Conservation (phyloP, 2,797 vertebrate genomes). For the Catamblyrhynchus diadema region DNA sequence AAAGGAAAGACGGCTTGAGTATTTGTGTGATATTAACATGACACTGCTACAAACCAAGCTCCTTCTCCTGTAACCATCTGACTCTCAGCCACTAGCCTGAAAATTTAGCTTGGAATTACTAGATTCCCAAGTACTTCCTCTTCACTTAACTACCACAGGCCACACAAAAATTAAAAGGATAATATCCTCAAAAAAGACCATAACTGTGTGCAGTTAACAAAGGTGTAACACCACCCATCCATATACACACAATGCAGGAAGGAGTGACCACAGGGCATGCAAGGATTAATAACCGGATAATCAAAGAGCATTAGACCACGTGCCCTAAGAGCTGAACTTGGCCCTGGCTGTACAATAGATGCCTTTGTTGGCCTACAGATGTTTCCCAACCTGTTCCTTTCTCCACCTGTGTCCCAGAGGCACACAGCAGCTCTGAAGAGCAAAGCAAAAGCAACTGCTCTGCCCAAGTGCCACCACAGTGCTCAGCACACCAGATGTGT, state of each 20-base stretch:
- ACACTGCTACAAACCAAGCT: not conserved
- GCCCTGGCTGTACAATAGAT: not conserved
- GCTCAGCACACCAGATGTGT: not conserved
- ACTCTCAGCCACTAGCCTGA: not conserved
- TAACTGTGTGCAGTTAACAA: not conserved
- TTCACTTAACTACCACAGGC: not conserved
- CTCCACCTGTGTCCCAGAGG: not conserved
- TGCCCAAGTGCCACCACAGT: not conserved
- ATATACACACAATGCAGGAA: rapidly evolving
- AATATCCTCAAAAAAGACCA: rapidly evolving
- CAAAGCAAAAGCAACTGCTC: rapidly evolving
- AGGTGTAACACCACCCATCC: rapidly evolving
- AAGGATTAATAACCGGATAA: not conserved
- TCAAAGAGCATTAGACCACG: not conserved
- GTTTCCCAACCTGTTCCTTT: not conserved
- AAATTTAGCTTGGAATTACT: not conserved
- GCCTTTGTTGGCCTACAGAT: not conserved
- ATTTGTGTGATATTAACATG: not conserved
- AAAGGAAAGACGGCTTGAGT: not conserved
- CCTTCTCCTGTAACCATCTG: not conserved
- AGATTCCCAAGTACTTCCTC: not conserved
- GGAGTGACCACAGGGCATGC: not conserved
- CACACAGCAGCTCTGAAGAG: not conserved
- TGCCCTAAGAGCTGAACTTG: not conserved
- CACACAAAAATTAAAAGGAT: not conserved